phyloP scores from a whole-genome alignment of 2,797 vertebrate genomes.

The Anguilla marmorata region DNA sequence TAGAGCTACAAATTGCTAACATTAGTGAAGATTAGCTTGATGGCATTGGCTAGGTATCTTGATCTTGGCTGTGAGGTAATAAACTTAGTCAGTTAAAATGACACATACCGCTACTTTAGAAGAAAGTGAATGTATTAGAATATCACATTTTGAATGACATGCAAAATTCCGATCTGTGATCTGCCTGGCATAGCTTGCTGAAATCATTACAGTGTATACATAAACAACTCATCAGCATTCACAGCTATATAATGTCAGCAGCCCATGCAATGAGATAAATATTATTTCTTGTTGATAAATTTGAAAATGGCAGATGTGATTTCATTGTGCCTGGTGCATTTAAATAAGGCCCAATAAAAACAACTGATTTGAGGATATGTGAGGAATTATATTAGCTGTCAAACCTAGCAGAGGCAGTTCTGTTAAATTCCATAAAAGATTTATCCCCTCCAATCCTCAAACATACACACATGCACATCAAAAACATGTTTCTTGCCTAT shows the following conservation, averaged over 20 bases:
- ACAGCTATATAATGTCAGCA: conserved; percentile 46
- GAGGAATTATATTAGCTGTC: conserved; percentile 46
- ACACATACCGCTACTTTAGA: too few species aligned
- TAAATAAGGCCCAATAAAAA: conserved; percentile 58
- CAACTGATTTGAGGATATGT: conserved; percentile 51
- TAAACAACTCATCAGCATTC: conserved; percentile 54
- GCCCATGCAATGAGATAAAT: conserved; percentile 57
- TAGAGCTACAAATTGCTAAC: too few species aligned
- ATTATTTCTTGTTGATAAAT: conserved; percentile 57
- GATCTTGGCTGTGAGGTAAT: too few species aligned
- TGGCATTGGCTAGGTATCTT: too few species aligned
- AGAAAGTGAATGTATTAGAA: too few species aligned
- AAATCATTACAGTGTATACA: conserved; percentile 37
- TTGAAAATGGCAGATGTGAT: conserved; percentile 60
- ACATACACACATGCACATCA: too few species aligned
- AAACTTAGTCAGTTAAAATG: too few species aligned
- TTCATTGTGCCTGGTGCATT: conserved; percentile 60
- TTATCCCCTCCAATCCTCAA: neutral
- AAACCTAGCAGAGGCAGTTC: conserved; percentile 37
- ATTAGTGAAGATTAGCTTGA: too few species aligned
- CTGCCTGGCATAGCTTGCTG: too few species aligned
- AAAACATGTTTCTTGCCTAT: too few species aligned
- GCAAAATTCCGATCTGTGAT: too few species aligned
- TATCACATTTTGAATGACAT: too few species aligned
- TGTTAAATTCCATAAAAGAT: neutral